Evolutionary conservation across 2,888 invertebrate species (phyloP).

Genomic region (Liposcelis brunnea): DNA sequence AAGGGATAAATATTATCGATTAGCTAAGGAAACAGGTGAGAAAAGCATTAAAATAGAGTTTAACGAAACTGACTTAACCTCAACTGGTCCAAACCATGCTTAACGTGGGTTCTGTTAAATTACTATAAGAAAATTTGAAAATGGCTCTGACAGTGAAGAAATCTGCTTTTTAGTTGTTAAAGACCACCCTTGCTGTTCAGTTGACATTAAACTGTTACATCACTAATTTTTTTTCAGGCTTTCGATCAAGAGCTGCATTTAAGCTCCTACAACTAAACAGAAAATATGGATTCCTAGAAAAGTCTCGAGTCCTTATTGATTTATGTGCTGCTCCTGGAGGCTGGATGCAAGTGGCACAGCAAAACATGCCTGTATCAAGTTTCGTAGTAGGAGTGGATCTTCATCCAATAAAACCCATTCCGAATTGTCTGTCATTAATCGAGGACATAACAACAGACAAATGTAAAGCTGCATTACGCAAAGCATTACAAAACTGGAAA

Average conservation of each 20-base stretch:
- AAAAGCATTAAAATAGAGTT: constrained; percentile 8
- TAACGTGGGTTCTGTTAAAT: not conserved
- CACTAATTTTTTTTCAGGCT: constrained; percentile 42
- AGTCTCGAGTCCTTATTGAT: constrained; percentile 90
- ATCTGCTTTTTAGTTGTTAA: too few species aligned
- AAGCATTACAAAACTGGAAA: constrained; percentile 87
- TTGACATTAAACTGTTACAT: too few species aligned
- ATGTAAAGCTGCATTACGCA: constrained; percentile 60
- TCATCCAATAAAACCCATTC: constrained; percentile 79
- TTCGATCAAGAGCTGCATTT: constrained; percentile 95
- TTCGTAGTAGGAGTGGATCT: constrained; percentile 91
- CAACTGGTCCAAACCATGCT: too few species aligned
- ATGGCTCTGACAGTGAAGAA: too few species aligned
- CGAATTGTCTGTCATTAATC: constrained; percentile 73
- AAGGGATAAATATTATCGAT: constrained; percentile 94
- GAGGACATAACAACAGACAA: constrained; percentile 97
- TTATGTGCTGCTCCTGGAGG: constrained; percentile 98
- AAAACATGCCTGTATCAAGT: constrained; percentile 94
- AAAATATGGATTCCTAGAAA: constrained; percentile 92
- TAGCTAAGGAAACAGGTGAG: constrained; percentile 95
- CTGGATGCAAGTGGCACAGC: constrained; percentile 97
- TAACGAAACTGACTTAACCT: not conserved
- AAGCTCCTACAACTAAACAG: constrained; percentile 95
- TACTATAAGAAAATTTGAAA: too few species aligned
- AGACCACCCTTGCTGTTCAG: too few species aligned